Base-by-base conservation (phyloP, 2,888 invertebrate genomes). In the Agrilus cyanescens region DNA sequence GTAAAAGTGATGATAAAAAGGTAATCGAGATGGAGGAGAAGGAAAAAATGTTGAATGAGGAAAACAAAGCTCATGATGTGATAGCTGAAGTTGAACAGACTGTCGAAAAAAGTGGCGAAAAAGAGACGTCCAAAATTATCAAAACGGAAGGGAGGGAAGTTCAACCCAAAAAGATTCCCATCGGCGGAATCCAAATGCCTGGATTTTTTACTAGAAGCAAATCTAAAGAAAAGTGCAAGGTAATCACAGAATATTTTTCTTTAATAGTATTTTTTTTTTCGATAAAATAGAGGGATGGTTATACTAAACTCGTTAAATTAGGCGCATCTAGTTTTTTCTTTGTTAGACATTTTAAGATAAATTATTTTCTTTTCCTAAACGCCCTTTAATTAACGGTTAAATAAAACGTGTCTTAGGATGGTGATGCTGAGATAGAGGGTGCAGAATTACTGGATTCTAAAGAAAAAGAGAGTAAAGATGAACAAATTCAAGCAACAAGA, bases 101-200 rank as follows among this genome's bases (percentile, higher is more conserved):
- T 62, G 40, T 37, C 12, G 63, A 59, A 46, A 53, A 60, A 41
- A 74, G 75, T 50, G 70, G 68, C 38, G 74, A 66, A 45, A 70
- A 74, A 6, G 77, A 76, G 33, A 65, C 70, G n/a, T 69, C 68
- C 3, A 71, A 72, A 12, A 69, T 69, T 46, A 72, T 74, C 14
- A 75, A 73, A 5, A 77, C 78, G 53, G 79, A 81, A 53, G 82
- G 81, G 38, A 74, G 82, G 47, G 83, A 83, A 67, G 82, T 82
- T 29, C 81, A 82, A 58, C 83, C 83, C 45, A 84, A 82, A 62
- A 86, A 85, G 62, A 85, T 86, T 55, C 87, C 87, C 4, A 87
- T 86, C 56, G 87, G 86, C 38, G 87, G 85, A n/a, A 84, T 87
- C 50, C 85, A 86, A 68, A 82, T 87, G 78, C 87, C 87, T 4